These are phyloP conservation scores for Hippocampus comes DNA, from an alignment of 2,113 vertebrate genomes.

Conservation along the genomic window DNA sequence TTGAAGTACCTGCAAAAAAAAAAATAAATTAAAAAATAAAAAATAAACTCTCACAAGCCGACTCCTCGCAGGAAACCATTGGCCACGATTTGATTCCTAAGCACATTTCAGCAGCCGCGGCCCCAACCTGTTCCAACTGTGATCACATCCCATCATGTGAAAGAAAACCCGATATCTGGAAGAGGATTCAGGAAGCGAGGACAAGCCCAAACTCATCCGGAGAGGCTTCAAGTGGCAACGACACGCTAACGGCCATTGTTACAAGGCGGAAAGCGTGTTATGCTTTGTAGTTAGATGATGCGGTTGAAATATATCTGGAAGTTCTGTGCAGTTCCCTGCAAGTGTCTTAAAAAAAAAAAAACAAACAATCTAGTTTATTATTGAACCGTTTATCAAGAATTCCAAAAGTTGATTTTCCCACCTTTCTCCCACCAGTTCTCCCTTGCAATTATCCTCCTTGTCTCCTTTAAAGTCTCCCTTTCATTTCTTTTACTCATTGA, in stretches of 20 bases:
- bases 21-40: no score
- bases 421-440: conserved; percentile 30
- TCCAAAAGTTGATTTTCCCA: background rate
- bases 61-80: no score
- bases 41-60: no score
- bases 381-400: background rate
- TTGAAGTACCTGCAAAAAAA: no score
- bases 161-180: conserved; percentile 25
- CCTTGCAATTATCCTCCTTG: conserved; percentile 40
- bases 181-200: conserved; percentile 46
- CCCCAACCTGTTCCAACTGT: background rate
- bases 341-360: conserved; percentile 25
- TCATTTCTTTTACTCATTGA: conserved; percentile 63
- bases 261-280: conserved; percentile 33
- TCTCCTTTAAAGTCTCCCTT: conserved; percentile 43
- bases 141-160: conserved; percentile 12
- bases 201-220: conserved; percentile 62
- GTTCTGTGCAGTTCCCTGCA: conserved; percentile 45
- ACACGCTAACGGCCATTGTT: conserved; percentile 65
- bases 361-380: conserved; percentile 18
- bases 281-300: background rate
- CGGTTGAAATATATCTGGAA: conserved; percentile 15
- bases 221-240: conserved; percentile 46
- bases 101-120: background rate
- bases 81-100: background rate